Evolutionary conservation across 2,797 vertebrate genomes (phyloP).

Genomic region (Notolepis coatsorum): DNA sequence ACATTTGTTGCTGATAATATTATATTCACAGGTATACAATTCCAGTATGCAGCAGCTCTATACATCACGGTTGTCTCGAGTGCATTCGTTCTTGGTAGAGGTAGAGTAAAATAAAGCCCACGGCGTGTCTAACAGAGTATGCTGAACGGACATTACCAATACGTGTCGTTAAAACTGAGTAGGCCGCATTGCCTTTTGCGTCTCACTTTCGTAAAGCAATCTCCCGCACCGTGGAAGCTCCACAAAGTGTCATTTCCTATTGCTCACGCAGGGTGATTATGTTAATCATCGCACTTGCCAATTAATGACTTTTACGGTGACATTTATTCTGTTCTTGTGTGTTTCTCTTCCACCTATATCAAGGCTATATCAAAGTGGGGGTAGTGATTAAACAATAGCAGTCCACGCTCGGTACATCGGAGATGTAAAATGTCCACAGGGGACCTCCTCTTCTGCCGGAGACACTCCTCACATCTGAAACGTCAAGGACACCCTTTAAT

Average conservation of each 20-base stretch:
- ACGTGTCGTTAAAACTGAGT: background rate
- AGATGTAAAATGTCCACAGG: slow-evolving; percentile 74
- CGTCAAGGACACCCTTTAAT: slow-evolving; percentile 82
- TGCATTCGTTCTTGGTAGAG: too few relatives aligned
- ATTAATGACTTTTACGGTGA: slow-evolving; percentile 47
- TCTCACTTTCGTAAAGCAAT: background rate
- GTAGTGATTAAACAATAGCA: slow-evolving; percentile 61
- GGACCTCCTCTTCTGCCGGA: slow-evolving; percentile 65
- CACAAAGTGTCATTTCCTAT: slow-evolving; percentile 13
- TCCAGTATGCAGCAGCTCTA: too few relatives aligned
- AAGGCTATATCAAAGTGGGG: slow-evolving; percentile 66
- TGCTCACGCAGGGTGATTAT: slow-evolving; percentile 18
- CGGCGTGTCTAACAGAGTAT: background rate
- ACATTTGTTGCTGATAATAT: too few relatives aligned
- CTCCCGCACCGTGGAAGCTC: slow-evolving; percentile 1
- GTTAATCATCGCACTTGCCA: slow-evolving; percentile 43
- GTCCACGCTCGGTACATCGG: slow-evolving; percentile 60
- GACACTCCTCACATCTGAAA: slow-evolving; percentile 74
- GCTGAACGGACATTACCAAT: background rate
- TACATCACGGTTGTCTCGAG: too few relatives aligned
- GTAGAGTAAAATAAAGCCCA: too few relatives aligned
- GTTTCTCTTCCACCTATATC: slow-evolving; percentile 30
- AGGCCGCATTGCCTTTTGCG: background rate
- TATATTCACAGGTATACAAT: too few relatives aligned
- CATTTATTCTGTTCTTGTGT: slow-evolving; percentile 46